Conservation (phyloP, 2,888 invertebrate genomes). For the Drosophila pseudotalamancana region DNA sequence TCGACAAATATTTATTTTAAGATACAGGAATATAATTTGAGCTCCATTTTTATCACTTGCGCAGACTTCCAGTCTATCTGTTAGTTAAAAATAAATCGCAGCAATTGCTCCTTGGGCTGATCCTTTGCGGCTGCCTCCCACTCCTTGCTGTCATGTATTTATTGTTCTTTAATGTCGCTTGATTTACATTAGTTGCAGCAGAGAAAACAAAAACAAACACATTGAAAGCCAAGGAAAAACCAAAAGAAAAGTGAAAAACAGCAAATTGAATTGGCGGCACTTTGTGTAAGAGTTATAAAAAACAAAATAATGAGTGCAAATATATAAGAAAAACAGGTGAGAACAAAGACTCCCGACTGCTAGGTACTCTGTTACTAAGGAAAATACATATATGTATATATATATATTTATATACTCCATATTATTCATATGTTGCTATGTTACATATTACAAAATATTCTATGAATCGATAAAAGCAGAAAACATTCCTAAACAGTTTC, state of each 20-base stretch:
- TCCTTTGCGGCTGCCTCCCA: conserved; percentile 27
- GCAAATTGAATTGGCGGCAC: conserved; percentile 65
- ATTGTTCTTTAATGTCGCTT: conserved; percentile 70
- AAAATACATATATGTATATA: not conserved
- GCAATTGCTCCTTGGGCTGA: conserved; percentile 17
- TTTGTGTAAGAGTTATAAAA: conserved; percentile 32
- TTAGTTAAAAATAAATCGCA: conserved; percentile 36
- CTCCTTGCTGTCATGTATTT: conserved; percentile 48
- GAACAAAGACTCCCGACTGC: not conserved
- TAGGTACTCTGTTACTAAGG: conserved; percentile 2
- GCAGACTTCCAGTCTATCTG: not conserved
- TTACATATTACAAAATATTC: too few species aligned
- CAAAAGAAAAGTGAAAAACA: conserved; percentile 15
- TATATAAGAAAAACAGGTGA: not conserved
- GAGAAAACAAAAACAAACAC: conserved; percentile 19
- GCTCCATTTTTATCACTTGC: not conserved
- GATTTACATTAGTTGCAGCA: conserved; percentile 71
- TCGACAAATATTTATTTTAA: conserved; percentile 56
- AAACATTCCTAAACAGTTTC: too few species aligned
- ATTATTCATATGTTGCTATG: too few species aligned
- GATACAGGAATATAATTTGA: conserved; percentile 10
- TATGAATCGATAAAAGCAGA: too few species aligned
- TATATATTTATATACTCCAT: not conserved
- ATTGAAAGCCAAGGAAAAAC: conserved; percentile 13
- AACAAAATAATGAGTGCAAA: conserved; percentile 4